phyloP scores from a whole-genome alignment of 2,797 vertebrate genomes.

The Enteromius thamalakanensis region DNA sequence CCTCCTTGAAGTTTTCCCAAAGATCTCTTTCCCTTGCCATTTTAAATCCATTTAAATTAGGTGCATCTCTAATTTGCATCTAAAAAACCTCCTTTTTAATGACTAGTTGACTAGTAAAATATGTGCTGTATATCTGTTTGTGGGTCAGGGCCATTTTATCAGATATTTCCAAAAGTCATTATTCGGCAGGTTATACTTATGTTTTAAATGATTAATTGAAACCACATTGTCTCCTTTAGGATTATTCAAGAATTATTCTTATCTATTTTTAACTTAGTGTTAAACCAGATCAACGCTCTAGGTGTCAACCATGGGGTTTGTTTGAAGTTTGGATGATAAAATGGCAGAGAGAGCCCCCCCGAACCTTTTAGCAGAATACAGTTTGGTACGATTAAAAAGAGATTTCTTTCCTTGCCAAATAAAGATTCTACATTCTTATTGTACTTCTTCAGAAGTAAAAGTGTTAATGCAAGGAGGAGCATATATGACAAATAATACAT shows the following conservation, averaged over 20 bases:
- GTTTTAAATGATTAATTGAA: neutral
- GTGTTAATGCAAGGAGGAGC: neutral
- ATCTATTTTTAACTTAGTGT: too few relatives aligned
- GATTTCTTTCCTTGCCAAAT: neutral
- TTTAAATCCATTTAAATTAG: neutral
- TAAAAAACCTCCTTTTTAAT: neutral
- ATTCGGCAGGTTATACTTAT: neutral
- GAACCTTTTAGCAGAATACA: neutral
- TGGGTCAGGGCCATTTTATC: neutral
- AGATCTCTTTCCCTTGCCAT: neutral
- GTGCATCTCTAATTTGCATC: neutral
- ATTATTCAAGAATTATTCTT: neutral
- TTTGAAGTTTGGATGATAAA: neutral
- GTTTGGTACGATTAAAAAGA: neutral
- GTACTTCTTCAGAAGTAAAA: neutral
- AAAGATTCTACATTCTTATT: neutral
- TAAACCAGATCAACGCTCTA: neutral
- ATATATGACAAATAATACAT: conserved; percentile 8
- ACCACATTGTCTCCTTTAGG: neutral
- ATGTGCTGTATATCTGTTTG: neutral
- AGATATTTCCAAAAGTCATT: neutral
- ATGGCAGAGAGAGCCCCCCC: neutral
- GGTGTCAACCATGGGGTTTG: neutral
- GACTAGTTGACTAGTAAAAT: neutral
- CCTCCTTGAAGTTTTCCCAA: neutral